Percentiles rank a stretch among this genome's conserved stretches.
Conservation (phyloP, 2,888 invertebrate species). For the Campoplex capitator region DNA sequence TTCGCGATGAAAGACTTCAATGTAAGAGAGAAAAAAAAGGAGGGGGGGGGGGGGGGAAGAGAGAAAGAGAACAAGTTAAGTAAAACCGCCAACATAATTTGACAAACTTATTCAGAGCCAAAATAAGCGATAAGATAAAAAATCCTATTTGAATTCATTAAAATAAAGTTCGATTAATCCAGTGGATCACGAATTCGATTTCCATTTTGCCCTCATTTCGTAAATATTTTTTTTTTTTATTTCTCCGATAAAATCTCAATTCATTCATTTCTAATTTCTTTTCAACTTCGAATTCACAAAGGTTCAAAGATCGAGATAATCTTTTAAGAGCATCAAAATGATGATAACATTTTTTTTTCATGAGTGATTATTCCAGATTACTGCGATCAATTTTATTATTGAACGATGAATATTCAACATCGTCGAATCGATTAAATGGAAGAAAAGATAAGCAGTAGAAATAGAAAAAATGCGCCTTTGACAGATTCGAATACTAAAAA, state of each 20-base stretch:
- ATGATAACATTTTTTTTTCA: neutral
- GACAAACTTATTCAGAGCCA: slow-evolving; percentile 19
- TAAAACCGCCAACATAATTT: slow-evolving; percentile 28
- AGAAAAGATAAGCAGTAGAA: neutral
- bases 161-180: neutral
- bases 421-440: neutral
- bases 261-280: neutral
- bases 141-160: neutral
- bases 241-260: neutral
- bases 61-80: slow-evolving; percentile 10
- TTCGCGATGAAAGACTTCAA: slow-evolving; percentile 15
- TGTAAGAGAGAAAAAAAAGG: neutral
- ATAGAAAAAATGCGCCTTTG: neutral
- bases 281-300: neutral
- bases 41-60: slow-evolving; percentile 10
- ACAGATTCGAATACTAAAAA: neutral
- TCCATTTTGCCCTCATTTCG: neutral
- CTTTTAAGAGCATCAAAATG: neutral
- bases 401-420: neutral
- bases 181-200: neutral
- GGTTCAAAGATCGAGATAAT: neutral
- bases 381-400: neutral
- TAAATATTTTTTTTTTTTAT: neutral
- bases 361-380: neutral
- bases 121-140: neutral